Conservation (phyloP, 53 echinoderm and acorn worm genomes). For the Pentamera pediparva region DNA sequence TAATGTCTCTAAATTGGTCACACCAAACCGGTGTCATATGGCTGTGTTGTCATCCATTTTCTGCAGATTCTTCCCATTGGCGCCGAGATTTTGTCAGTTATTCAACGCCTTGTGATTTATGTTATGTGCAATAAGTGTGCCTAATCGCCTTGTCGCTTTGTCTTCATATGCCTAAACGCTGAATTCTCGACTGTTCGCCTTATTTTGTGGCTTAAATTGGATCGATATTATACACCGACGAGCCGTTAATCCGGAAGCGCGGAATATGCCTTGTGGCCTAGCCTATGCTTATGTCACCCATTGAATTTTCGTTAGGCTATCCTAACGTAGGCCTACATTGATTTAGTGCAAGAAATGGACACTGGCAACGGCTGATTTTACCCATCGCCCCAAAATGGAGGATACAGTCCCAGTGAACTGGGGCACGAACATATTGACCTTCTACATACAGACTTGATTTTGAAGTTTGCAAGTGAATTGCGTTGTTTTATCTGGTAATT, state of each 20-base stretch:
- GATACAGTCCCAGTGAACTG: not conserved
- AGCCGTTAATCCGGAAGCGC: constrained; percentile 25
- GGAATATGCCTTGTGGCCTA: not conserved
- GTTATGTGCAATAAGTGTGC: not conserved
- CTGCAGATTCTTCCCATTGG: constrained; percentile 6
- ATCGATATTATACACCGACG: not conserved
- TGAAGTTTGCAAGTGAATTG: no score
- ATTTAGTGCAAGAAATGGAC: not conserved
- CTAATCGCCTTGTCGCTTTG: not conserved
- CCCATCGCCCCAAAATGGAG: constrained; percentile 17
- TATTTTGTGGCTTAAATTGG: constrained; percentile 3
- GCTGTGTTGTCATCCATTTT: constrained; percentile 13
- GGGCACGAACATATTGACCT: not conserved
- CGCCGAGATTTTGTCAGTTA: constrained; percentile 3
- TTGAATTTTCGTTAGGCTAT: not conserved
- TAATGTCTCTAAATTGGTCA: not conserved
- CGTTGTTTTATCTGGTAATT: no score
- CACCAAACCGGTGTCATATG: constrained; percentile 28
- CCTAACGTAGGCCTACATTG: not conserved
- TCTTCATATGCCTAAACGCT: not conserved
- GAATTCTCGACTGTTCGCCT: not conserved
- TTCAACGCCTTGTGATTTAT: not conserved
- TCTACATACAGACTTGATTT: not conserved
- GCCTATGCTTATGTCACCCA: not conserved
- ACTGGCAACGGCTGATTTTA: no score